Evolutionary conservation across 2,797 vertebrate genomes (phyloP).

Genomic region (Tachyglossus aculeatus): DNA sequence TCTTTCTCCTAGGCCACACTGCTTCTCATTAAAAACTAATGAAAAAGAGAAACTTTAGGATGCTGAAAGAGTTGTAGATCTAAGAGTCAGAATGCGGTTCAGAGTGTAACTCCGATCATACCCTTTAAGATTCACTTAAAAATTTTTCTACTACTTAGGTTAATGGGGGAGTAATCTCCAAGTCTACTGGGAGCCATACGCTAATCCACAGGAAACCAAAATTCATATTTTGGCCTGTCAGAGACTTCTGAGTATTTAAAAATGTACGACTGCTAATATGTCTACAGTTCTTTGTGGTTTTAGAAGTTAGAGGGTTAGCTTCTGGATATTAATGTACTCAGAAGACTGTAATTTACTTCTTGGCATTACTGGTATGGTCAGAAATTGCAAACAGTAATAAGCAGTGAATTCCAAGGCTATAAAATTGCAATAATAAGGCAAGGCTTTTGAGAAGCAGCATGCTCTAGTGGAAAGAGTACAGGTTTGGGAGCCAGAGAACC

Average conservation of each 20-base stretch:
- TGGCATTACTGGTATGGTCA: constrained; percentile 31
- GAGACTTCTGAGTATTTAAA: neutral
- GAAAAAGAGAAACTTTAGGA: neutral
- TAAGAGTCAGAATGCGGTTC: neutral
- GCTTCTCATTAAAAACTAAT: neutral
- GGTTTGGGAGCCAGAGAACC: no score
- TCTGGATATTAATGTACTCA: constrained; percentile 32
- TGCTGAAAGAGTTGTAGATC: neutral
- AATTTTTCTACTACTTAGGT: neutral
- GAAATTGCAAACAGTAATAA: constrained; percentile 45
- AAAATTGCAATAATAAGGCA: neutral
- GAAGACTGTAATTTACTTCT: constrained; percentile 38
- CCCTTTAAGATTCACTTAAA: neutral
- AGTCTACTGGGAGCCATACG: neutral
- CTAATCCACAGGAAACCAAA: constrained; percentile 39
- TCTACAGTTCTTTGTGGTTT: constrained; percentile 6
- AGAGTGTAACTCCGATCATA: neutral
- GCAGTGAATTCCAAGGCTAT: constrained; percentile 5
- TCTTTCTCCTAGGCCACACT: no score
- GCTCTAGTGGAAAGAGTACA: no score
- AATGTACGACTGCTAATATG: neutral
- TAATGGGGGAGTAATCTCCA: neutral
- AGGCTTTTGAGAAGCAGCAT: constrained; percentile 1
- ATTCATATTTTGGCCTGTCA: neutral
- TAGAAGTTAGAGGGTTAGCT: constrained; percentile 7